Base-by-base conservation (phyloP, 2,888 invertebrate genomes). In the Villa cingulata region DNA sequence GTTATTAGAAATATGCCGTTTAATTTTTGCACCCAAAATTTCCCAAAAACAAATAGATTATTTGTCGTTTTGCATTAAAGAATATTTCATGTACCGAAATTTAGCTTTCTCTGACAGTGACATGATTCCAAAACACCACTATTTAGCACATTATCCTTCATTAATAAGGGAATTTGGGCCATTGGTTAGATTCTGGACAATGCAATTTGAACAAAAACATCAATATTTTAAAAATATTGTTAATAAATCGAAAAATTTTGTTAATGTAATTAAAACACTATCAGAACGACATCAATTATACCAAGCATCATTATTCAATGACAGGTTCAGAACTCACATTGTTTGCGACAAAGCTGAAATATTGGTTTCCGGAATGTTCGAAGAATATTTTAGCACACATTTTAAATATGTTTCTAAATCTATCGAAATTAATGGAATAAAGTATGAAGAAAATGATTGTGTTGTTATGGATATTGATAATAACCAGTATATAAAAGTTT, bases 181-280 rank as follows among this genome's bases (percentile, higher is more conserved):
- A 36, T 34, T 43, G 6, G 4, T 32, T 12, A 3, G 12, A 32
- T 9, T 43, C 18, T 17, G 20, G 15, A 18, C 34, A 12, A 43
- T 43, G 43, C 32, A 43, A 20, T 43, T 43, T 15, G 36, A 43
- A 14, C 43, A 36, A 18, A 43, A 43, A 18, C 43, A 43, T 15
- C 43, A 43, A 15, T 32, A 17, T 9, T 43, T 43, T 19, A 43
- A 43, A 20, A 43, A 34, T 15, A 34, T 34, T 18, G 16, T 43
- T 7, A 2, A 34, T 12, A 43, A 34, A 34, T 7, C 43, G 14
- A 43, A 43, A 19, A 43, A 32, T 18, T 43, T 17, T 34, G 29
- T 14, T 14, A 43, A 43, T 43, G 15, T 43, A 16, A 16, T 36
- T n/a, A 36, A 32, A 43, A 16, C 19, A 6, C 34, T 36, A 29